Percentiles rank a stretch among this genome's conserved stretches.
These are phyloP conservation scores for Sinodicranocentrus sp. DNA, from an alignment of 2,888 invertebrate genomes.

Conservation along the genomic window DNA sequence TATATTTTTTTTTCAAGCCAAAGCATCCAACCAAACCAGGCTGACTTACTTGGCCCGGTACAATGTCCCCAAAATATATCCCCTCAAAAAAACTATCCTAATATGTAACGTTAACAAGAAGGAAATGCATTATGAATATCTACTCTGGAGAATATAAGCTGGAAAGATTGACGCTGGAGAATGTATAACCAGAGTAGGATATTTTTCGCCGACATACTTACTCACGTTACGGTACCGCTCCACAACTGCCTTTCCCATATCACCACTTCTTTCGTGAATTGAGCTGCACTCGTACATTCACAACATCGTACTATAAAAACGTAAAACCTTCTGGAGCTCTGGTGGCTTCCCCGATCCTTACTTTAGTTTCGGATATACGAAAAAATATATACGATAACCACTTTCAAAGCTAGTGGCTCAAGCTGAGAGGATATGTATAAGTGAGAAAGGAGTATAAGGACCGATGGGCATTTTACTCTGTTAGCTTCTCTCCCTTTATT, in stretches of 20 bases:
- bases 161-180: background rate
- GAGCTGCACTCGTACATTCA: background rate
- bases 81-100: background rate
- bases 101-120: background rate
- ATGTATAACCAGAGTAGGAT: background rate
- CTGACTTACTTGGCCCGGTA: background rate
- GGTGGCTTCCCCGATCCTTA: conserved; percentile 13
- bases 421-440: background rate
- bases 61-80: background rate
- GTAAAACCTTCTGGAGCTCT: background rate
- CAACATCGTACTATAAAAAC: background rate
- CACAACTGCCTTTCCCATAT: no score
- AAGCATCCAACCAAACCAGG: no score
- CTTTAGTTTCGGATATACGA: conserved; percentile 36
- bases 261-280: no score
- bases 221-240: background rate
- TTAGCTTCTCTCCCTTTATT: background rate
- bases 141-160: background rate
- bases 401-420: conserved; percentile 30
- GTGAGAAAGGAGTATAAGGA: conserved; percentile 20
- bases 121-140: background rate
- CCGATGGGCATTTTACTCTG: conserved; percentile 20
- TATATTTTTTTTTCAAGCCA: no score
- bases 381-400: conserved; percentile 47
- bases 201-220: background rate